phyloP scores from a whole-genome alignment of 1,140 invertebrate species.

The Drosophila pseudoananassae region DNA sequence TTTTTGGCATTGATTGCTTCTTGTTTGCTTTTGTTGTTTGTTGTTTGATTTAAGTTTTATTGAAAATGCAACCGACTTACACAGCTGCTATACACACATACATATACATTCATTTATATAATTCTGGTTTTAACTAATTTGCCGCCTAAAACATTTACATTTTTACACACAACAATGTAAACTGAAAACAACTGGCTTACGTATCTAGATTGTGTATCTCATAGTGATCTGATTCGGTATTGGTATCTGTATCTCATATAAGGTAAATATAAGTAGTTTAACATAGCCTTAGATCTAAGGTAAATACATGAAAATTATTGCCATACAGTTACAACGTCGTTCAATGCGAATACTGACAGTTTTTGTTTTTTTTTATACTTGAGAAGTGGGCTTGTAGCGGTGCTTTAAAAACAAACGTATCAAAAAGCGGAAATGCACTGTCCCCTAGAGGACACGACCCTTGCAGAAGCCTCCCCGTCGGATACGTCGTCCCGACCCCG shows the following conservation, averaged over 20 bases:
- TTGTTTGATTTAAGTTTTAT: conserved; percentile 61
- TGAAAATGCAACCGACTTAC: conserved; percentile 65
- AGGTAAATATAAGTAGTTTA: conserved; percentile 30
- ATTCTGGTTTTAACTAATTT: conserved; percentile 23
- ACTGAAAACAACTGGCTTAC: conserved; percentile 48
- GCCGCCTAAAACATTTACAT: conserved; percentile 36
- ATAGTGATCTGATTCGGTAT: conserved; percentile 25
- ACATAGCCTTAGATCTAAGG: conserved; percentile 58
- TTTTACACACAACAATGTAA: conserved; percentile 21
- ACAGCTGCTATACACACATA: conserved; percentile 56
- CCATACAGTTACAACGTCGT: conserved; percentile 81
- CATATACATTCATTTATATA: conserved; percentile 41
- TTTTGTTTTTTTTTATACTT: conserved; percentile 2
- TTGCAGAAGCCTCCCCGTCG: conserved; percentile 79
- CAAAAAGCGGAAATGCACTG: conserved; percentile 66
- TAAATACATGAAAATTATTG: conserved; percentile 83
- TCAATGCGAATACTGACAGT: conserved; percentile 78
- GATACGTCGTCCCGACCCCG: conserved; percentile 44
- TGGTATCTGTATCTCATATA: conserved; percentile 14
- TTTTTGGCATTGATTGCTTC: conserved; percentile 41
- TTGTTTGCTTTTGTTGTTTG: conserved; percentile 19
- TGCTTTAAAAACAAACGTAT: conserved; percentile 62
- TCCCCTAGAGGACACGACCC: conserved; percentile 62
- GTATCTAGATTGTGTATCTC: conserved; percentile 31
- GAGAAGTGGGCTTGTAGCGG: conserved; percentile 39